These are phyloP conservation scores for Desmodus rotundus DNA, from an alignment of 2,113 vertebrate species.

Conservation along the genomic window DNA sequence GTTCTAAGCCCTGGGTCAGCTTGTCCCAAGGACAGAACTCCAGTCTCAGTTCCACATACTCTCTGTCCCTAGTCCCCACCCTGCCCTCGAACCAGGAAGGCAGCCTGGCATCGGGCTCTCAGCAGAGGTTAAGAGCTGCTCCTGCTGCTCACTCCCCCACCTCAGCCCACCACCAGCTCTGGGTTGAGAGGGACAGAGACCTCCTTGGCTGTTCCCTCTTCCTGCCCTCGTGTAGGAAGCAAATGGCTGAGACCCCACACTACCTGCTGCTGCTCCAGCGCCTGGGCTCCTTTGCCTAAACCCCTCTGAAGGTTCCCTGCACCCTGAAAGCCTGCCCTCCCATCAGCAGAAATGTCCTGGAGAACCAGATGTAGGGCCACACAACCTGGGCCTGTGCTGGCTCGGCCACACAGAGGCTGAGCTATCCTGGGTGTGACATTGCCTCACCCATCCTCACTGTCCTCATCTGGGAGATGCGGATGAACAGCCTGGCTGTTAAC, in stretches of 20 bases:
- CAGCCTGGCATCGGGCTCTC: background rate
- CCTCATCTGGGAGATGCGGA: background rate
- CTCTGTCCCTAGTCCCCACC: background rate
- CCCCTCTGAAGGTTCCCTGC: background rate
- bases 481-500: background rate
- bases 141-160: background rate
- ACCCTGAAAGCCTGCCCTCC: background rate
- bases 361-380: background rate
- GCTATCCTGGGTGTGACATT: background rate
- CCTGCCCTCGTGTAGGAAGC: background rate
- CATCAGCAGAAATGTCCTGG: background rate
- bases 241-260: background rate
- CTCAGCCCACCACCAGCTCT: background rate
- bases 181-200: background rate
- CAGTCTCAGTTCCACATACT: background rate
- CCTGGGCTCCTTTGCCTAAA: background rate
- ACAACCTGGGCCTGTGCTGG: background rate
- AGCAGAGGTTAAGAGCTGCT: background rate
- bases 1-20: background rate
- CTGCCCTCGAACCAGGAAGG: background rate
- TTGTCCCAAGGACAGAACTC: background rate
- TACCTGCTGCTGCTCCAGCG: background rate
- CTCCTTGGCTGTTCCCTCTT: background rate
- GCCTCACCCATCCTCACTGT: background rate
- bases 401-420: accelerated